Base-by-base conservation (phyloP, 2,113 vertebrate genomes). In the Myrmophylax atrothorax region DNA sequence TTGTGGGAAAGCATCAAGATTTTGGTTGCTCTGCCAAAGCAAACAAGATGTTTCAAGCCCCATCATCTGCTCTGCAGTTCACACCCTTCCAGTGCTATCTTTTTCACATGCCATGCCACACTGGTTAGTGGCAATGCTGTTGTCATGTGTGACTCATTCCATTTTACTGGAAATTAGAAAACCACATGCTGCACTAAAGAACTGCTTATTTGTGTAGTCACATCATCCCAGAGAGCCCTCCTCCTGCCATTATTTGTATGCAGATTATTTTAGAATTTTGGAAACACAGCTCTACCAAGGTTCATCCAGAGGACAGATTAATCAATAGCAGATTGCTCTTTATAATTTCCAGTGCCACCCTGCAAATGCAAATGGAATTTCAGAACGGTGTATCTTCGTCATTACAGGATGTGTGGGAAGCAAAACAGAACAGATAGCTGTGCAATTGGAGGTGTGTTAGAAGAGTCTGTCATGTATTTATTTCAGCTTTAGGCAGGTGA, bases 81-180 rank as follows among this genome's bases (percentile, higher is more conserved):
- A 94, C 95, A 96, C 96, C 87, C 93, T 94, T 89, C 92, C 92
- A 94, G 78, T 40, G 67, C 94, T 95, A 93, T 96, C 93, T 93
- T 95, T 95, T 95, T 94, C 79, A 89, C 94, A 96, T 94, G 93
- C 94, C 88, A 85, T 86, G 93, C 94, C 95, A 95, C 84, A 64
- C 93, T 93, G 89, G 92, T 96, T 97, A 95, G 96, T 89, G 96
- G 91, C 87, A 84, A 56, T 72, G 84, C 64, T 92, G 91, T 67
- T 97, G 93, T 93, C 83, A 85, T 93, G 70, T 90, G 90, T 97
- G 96, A 97, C 93, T 97, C 95, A 96, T 86, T 93, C 95, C 84
- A 62, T 93, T 94, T 96, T 95, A 97, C 95, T 97, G 95, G 96
- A 96, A 97, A 96, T 94, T 89, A 89, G 91, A 93, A 93, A 95